These are phyloP conservation scores for Cybosia mesomella DNA, from an alignment of 2,888 invertebrate species.

Conservation along the genomic window DNA sequence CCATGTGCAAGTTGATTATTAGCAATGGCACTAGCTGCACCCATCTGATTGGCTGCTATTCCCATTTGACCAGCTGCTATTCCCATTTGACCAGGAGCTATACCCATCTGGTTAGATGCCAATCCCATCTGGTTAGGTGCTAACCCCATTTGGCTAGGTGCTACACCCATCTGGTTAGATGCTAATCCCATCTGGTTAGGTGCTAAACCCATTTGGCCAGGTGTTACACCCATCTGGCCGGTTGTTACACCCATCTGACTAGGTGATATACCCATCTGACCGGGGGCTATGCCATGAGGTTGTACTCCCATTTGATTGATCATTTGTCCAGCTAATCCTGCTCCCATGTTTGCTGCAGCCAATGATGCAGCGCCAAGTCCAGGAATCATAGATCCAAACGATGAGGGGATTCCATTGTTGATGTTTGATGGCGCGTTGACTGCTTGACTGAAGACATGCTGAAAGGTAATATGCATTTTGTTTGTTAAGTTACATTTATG, in stretches of 20 bases:
- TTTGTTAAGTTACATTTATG: not conserved
- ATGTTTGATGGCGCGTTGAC: slow-evolving; percentile 3
- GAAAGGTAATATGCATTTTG: slow-evolving; percentile 14
- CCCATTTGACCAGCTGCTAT: not conserved
- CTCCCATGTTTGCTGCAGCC: not conserved
- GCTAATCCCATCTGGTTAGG: slow-evolving; percentile 11
- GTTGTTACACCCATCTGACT: not conserved
- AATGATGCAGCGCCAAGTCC: not conserved
- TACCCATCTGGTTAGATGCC: not conserved
- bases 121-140: not conserved
- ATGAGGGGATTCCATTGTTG: slow-evolving; percentile 13
- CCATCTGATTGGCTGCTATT: not conserved
- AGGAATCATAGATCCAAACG: slow-evolving; percentile 7
- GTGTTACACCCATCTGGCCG: not conserved
- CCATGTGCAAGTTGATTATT: not conserved
- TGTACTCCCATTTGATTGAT: slow-evolving; percentile 11
- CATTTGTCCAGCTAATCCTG: slow-evolving; percentile 14
- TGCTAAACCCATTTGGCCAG: not conserved
- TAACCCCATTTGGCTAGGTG: not conserved
- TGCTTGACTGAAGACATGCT: slow-evolving; percentile 30
- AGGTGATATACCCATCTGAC: not conserved
- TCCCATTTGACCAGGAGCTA: not conserved
- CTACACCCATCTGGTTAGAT: not conserved
- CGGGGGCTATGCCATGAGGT: not conserved
- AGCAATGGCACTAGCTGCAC: not conserved